Percentiles rank a stretch among this genome's conserved stretches.
Conservation (phyloP, 2,797 vertebrate species). For the Florisuga fusca region DNA sequence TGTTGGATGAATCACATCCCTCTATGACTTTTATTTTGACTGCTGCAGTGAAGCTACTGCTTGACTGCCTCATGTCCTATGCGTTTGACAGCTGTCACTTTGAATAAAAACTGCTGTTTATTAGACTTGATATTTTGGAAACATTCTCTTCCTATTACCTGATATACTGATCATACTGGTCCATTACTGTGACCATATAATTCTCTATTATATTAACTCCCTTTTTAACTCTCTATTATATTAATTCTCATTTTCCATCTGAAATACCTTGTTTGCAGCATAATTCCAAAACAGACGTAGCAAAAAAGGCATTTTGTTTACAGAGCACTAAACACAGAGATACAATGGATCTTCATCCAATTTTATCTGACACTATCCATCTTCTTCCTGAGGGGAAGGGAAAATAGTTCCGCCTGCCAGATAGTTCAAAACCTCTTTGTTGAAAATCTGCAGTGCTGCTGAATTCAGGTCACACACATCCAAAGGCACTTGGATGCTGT, state of each 20-base stretch:
- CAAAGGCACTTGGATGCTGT: constrained; percentile 20
- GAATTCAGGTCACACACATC: constrained; percentile 58
- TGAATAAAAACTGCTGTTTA: constrained; percentile 46
- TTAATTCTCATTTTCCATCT: constrained; percentile 45
- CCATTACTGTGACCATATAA: constrained; percentile 10
- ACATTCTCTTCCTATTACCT: constrained; percentile 43
- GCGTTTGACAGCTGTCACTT: constrained; percentile 57
- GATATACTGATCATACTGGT: neutral
- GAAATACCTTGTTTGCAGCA: constrained; percentile 36
- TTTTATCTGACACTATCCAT: constrained; percentile 55
- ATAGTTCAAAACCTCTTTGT: constrained; percentile 29
- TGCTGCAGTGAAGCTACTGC: neutral
- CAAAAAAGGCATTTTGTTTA: neutral
- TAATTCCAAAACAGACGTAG: constrained; percentile 35
- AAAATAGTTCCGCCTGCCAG: constrained; percentile 37
- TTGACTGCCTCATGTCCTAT: neutral
- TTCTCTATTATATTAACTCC: constrained; percentile 8
- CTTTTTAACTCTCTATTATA: constrained; percentile 8
- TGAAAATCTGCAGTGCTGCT: constrained; percentile 30
- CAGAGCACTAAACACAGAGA: neutral
- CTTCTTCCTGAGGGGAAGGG: constrained; percentile 31
- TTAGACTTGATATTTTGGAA: constrained; percentile 35
- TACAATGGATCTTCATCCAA: constrained; percentile 19
- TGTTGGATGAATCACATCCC: neutral
- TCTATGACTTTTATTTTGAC: constrained; percentile 15